These are phyloP conservation scores for Zhuqinia jingwanae DNA, from an alignment of 2,888 invertebrate species.

Conservation along the genomic window DNA sequence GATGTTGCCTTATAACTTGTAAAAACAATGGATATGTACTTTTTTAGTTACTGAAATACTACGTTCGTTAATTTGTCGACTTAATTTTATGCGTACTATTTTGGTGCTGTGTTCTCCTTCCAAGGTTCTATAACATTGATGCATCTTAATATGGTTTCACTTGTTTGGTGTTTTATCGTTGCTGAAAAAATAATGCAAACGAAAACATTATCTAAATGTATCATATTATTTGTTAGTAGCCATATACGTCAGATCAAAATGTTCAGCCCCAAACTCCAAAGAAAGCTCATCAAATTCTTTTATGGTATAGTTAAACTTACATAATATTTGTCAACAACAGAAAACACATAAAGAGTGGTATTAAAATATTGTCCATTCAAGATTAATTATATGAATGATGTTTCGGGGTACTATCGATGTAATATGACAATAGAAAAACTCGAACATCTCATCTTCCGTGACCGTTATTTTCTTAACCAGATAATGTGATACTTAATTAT, in stretches of 20 bases:
- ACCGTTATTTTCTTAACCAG: conserved; percentile 61
- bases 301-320: no score
- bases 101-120: neutral
- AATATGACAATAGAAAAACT: conserved; percentile 26
- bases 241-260: neutral
- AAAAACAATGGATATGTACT: neutral
- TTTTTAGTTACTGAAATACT: neutral
- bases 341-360: neutral
- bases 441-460: conserved; percentile 44
- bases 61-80: neutral
- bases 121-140: no score
- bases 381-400: no score
- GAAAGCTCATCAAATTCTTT: neutral
- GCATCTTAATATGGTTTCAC: no score
- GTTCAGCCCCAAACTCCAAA: neutral
- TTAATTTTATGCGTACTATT: neutral
- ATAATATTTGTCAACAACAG: neutral
- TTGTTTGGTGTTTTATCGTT: neutral
- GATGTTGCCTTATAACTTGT: neutral
- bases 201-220: neutral
- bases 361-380: neutral
- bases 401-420: neutral
- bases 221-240: neutral
- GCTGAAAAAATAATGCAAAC: neutral
- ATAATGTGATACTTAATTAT: conserved; percentile 64